Conservation (phyloP, 2,888 invertebrate genomes). For the Fragum sueziense region DNA sequence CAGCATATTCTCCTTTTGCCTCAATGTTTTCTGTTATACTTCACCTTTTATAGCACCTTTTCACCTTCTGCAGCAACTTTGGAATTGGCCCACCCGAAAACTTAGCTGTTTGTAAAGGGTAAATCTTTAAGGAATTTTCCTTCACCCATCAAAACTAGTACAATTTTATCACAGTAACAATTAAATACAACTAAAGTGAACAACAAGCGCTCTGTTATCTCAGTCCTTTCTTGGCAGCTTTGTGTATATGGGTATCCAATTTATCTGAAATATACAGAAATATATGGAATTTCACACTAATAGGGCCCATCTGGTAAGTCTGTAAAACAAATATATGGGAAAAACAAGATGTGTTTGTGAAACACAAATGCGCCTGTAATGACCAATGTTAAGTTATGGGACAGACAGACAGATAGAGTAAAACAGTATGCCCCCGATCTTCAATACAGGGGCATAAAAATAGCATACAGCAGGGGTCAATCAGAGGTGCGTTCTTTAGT, state of each 20-base stretch:
- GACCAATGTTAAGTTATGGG: too few species aligned
- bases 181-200: background rate
- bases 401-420: too few species aligned
- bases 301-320: too few species aligned
- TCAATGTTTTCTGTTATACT: too few species aligned
- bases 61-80: background rate
- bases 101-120: background rate
- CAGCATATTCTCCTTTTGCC: too few species aligned
- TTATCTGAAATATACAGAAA: slow-evolving; percentile 86
- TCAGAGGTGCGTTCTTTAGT: too few species aligned
- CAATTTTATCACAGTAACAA: slow-evolving; percentile 1
- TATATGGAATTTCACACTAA: too few species aligned
- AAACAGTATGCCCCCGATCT: too few species aligned
- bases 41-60: too few species aligned
- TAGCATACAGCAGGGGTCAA: background rate
- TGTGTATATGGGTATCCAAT: slow-evolving; percentile 89
- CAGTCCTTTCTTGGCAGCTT: slow-evolving; percentile 87
- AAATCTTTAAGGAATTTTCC: background rate
- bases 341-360: too few species aligned
- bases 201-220: slow-evolving; percentile 33
- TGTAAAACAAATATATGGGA: slow-evolving; percentile 18
- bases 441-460: too few species aligned
- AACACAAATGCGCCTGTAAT: background rate
- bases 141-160: background rate
- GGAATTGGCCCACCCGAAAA: background rate